Conservation (phyloP, 2,797 vertebrate species). For the Florisuga fusca region DNA sequence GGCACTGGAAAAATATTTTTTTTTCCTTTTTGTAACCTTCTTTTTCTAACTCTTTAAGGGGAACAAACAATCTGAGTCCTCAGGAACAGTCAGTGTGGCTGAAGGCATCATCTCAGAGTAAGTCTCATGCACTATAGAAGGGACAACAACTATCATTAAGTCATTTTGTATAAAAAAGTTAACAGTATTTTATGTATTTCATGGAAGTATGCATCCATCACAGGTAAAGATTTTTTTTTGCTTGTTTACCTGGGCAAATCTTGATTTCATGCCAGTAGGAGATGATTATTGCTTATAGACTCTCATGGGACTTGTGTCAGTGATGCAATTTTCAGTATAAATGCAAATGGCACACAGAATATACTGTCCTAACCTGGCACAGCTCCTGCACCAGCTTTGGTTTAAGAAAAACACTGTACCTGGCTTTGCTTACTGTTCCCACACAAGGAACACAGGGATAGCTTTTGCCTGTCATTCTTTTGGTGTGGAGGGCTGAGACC, state of each 20-base stretch:
- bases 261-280: not conserved
- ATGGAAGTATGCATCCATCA: not conserved
- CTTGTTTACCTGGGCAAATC: not conserved
- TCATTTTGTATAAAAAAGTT: not conserved
- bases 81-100: not conserved
- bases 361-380: too few relatives aligned
- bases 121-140: not conserved
- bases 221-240: not conserved
- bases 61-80: not conserved
- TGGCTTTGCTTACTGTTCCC: too few relatives aligned
- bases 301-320: not conserved
- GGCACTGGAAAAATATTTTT: not conserved
- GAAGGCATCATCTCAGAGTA: slow-evolving; percentile 33
- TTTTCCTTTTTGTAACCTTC: not conserved
- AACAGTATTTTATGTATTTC: not conserved
- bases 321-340: too few relatives aligned
- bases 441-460: too few relatives aligned
- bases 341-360: too few relatives aligned
- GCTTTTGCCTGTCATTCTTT: too few relatives aligned
- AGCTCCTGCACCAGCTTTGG: too few relatives aligned
- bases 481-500: too few relatives aligned
- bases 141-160: not conserved
- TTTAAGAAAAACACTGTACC: too few relatives aligned
- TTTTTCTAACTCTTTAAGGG: not conserved
- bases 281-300: not conserved